Evolutionary conservation across 2,888 invertebrate genomes (phyloP).

Genomic region (Spicauda simplicius): DNA sequence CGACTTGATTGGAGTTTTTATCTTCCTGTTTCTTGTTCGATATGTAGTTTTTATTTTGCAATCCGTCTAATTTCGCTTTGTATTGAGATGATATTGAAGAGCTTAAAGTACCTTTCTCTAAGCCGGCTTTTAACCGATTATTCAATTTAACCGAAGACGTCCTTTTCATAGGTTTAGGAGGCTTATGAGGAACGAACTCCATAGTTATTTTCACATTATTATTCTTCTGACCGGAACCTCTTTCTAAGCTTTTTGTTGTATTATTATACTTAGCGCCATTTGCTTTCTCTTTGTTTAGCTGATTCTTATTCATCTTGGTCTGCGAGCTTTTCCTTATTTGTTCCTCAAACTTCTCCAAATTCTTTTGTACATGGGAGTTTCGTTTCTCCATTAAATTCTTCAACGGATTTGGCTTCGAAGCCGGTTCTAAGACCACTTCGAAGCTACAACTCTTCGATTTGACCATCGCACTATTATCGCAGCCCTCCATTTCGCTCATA

Average conservation of each 20-base stretch:
- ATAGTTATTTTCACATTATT: conserved; percentile 75
- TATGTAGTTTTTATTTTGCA: conserved; percentile 76
- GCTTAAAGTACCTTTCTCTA: conserved; percentile 72
- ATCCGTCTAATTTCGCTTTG: conserved; percentile 79
- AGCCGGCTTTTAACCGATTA: conserved; percentile 75
- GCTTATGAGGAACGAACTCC: conserved; percentile 89
- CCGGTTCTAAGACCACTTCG: conserved; percentile 80
- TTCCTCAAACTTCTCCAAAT: conserved; percentile 86
- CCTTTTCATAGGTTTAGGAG: conserved; percentile 88
- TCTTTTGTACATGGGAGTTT: conserved; percentile 81
- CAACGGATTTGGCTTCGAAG: conserved; percentile 76
- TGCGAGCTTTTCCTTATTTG: conserved; percentile 76
- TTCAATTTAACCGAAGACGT: conserved; percentile 87
- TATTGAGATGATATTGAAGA: conserved; percentile 80
- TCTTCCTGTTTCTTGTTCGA: conserved; percentile 66
- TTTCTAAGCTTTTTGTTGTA: conserved; percentile 77
- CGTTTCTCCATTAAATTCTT: conserved; percentile 78
- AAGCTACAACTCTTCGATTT: conserved; percentile 83
- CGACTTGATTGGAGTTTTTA: conserved; percentile 70
- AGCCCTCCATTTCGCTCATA: conserved; percentile 75
- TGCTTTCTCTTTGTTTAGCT: conserved; percentile 75
- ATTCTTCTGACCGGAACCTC: conserved; percentile 74
- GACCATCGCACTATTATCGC: conserved; percentile 72
- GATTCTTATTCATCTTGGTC: conserved; percentile 71
- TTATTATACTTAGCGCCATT: conserved; percentile 72